Evolutionary conservation across 2,888 invertebrate genomes (phyloP), one percentile per base, ranked within the genome.

Genomic region (Argyra leucocephala): DNA sequence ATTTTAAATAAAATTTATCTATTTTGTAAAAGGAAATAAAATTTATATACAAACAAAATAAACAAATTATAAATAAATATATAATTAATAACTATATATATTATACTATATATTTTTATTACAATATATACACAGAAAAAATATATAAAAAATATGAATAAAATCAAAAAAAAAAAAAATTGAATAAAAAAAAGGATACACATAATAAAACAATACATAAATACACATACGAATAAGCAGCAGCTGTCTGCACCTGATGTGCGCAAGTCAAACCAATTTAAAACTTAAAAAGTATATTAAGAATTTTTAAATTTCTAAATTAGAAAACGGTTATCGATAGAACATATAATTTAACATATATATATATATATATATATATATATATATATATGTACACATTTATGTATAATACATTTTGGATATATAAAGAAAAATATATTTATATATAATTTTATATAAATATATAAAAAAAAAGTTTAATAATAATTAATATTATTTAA

Each of bases 81-180:
- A 48, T 48, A n/a, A n/a, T n/a, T n/a, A n/a, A n/a, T n/a, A n/a
- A n/a, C n/a, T n/a, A n/a, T n/a, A n/a, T n/a, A n/a, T n/a, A n/a
- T n/a, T n/a, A n/a, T n/a, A n/a, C n/a, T n/a, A n/a, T n/a, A n/a
- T n/a, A n/a, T n/a, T n/a, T n/a, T n/a, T n/a, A 76, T 74, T 76
- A 76, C 76, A 76, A 73, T 76, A 77, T 77, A 48, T 48, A 48
- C 48, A 48, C 48, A 48, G 48, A 48, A 18, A 48, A 48, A 48
- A 48, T 26, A 6, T 26, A 26, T 26, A 26, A 26, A 26, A 26
- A 26, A 6, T 9, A 26, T 6, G 7, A 31, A 31, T 10, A 15
- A 48, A 48, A 48, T 12, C 48, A 37, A 37, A 37, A 37, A 18
- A 48, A 48, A 48, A n/a, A 48, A 48, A 48, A 48, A 48, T n/a